Evolutionary conservation across 2,888 invertebrate genomes (phyloP).

Genomic region (Scaptomyza polygonia): DNA sequence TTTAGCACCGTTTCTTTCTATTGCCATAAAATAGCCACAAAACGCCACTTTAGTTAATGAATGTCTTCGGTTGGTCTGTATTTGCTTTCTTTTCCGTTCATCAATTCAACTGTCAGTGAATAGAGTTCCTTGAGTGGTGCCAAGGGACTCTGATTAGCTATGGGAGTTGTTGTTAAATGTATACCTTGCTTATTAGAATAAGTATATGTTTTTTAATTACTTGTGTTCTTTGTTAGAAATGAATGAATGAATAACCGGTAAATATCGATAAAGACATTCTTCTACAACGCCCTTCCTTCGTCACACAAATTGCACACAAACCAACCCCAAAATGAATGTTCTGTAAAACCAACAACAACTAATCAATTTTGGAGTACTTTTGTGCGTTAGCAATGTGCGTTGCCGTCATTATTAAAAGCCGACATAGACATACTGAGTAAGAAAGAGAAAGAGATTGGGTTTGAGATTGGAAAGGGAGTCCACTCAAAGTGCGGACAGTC

Average conservation of each 20-base stretch:
- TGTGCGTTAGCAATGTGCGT: conserved; percentile 41
- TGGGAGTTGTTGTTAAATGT: conserved; percentile 25
- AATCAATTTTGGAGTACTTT: conserved; percentile 77
- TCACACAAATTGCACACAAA: not conserved
- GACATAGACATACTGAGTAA: conserved; percentile 13
- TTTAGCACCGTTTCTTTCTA: conserved; percentile 6
- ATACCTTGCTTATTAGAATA: not conserved
- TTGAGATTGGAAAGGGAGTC: not conserved
- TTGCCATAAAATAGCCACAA: conserved; percentile 71
- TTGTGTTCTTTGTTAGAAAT: not conserved
- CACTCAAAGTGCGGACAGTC: conserved; percentile 73
- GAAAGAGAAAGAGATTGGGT: not conserved
- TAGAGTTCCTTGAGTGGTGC: conserved; percentile 12
- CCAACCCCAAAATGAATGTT: not conserved
- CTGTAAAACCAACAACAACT: conserved; percentile 48
- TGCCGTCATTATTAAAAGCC: conserved; percentile 61
- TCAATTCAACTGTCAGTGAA: conserved; percentile 49
- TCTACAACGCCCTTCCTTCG: not conserved
- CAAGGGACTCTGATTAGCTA: conserved; percentile 34
- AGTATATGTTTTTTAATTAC: not conserved
- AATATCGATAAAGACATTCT: not conserved
- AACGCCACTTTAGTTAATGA: conserved; percentile 83
- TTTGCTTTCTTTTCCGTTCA: conserved; percentile 26
- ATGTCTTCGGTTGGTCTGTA: conserved; percentile 53
- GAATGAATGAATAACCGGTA: not conserved